These are phyloP conservation scores for Podilymbus podiceps DNA, from an alignment of 2,113 vertebrate species.

Conservation along the genomic window DNA sequence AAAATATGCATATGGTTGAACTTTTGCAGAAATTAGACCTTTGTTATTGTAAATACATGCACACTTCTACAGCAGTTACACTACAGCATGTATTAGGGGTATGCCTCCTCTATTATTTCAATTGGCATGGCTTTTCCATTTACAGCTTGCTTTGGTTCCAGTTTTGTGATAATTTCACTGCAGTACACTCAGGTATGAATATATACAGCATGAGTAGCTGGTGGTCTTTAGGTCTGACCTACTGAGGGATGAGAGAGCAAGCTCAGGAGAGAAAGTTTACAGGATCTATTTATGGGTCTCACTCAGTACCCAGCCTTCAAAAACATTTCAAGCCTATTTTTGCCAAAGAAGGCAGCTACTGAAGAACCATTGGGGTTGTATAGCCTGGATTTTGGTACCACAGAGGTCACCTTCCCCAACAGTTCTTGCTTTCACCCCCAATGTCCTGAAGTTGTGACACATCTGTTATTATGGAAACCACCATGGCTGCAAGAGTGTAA, in stretches of 20 bases:
- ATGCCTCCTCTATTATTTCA: neutral
- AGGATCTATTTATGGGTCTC: neutral
- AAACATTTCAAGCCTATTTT: neutral
- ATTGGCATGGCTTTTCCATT: neutral
- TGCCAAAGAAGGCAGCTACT: neutral
- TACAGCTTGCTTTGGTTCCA: neutral
- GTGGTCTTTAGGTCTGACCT: rapidly evolving
- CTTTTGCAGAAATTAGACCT: neutral
- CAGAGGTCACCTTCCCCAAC: neutral
- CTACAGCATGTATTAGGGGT: neutral
- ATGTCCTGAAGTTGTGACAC: neutral
- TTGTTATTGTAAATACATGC: neutral
- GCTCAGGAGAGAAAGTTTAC: neutral
- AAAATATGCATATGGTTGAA: neutral
- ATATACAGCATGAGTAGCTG: neutral
- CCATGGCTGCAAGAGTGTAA: neutral
- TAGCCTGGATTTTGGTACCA: neutral
- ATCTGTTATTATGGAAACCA: neutral
- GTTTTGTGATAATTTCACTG: neutral
- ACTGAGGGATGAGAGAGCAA: neutral
- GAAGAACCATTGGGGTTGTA: neutral
- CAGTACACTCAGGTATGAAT: rapidly evolving
- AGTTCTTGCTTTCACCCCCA: neutral
- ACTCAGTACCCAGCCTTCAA: neutral
- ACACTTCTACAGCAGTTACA: neutral